Percentiles rank a stretch among this genome's conserved stretches.
Conservation (phyloP, 2,888 invertebrate genomes). For the Drosophila melanosoma region DNA sequence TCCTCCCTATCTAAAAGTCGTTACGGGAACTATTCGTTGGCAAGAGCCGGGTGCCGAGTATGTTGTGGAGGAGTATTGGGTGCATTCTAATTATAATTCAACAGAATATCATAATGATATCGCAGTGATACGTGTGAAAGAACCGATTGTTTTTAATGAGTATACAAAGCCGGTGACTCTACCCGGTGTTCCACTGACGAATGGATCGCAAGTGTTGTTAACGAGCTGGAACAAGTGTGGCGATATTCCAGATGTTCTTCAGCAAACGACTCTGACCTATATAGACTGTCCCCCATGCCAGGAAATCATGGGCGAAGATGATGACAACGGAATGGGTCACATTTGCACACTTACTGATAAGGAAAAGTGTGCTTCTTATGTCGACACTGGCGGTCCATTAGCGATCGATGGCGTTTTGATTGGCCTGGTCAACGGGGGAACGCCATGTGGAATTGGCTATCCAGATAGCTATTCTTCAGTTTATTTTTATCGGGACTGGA, state of each 20-base stretch:
- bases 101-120: slow-evolving; percentile 87
- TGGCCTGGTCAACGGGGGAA: slow-evolving; percentile 83
- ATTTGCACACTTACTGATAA: slow-evolving; percentile 86
- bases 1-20: slow-evolving; percentile 71
- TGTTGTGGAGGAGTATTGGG: slow-evolving; percentile 65
- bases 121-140: slow-evolving; percentile 87
- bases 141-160: slow-evolving; percentile 86
- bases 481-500: slow-evolving; percentile 77
- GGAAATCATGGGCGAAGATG: slow-evolving; percentile 85
- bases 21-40: slow-evolving; percentile 75
- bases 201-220: slow-evolving; percentile 86
- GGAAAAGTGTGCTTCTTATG: slow-evolving; percentile 85
- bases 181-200: slow-evolving; percentile 86
- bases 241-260: slow-evolving; percentile 86
- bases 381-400: slow-evolving; percentile 83
- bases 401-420: slow-evolving; percentile 66
- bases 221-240: slow-evolving; percentile 88
- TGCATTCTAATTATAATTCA: slow-evolving; percentile 78
- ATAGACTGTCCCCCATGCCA: slow-evolving; percentile 85
- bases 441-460: slow-evolving; percentile 79
- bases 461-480: slow-evolving; percentile 81
- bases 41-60: slow-evolving; percentile 65
- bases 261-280: slow-evolving; percentile 86
- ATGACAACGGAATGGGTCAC: slow-evolving; percentile 86
- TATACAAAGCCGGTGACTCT: slow-evolving; percentile 86